These are phyloP conservation scores for Atherinomorus stipes DNA, from an alignment of 2,113 vertebrate species.

Conservation along the genomic window DNA sequence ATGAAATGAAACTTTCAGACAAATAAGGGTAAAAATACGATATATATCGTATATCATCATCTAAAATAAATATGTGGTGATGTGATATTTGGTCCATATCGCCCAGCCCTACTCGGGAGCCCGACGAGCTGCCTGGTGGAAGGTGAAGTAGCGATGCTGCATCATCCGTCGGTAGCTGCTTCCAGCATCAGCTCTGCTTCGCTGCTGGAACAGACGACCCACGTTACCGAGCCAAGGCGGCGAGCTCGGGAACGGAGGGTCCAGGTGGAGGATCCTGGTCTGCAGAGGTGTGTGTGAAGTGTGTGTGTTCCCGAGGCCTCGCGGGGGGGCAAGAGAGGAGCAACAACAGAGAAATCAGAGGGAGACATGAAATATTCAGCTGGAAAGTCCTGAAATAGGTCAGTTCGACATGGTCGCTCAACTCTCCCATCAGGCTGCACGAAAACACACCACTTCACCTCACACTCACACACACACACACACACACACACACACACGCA, in stretches of 20 bases:
- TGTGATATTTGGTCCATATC: too few relatives aligned
- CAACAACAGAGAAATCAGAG: conserved; percentile 73
- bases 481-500: not conserved
- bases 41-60: too few relatives aligned
- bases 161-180: not conserved
- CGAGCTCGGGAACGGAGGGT: too few relatives aligned
- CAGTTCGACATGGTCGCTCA: conserved; percentile 45
- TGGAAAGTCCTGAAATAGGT: conserved; percentile 77
- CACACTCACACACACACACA: conserved; percentile 5
- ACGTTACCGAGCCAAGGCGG: conserved; percentile 11
- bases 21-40: too few relatives aligned
- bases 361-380: conserved; percentile 80
- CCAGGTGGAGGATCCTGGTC: conserved; percentile 14
- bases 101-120: too few relatives aligned
- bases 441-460: not conserved
- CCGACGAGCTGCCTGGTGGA: too few relatives aligned
- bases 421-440: not conserved
- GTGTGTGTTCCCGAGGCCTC: conserved; percentile 25
- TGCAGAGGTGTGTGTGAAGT: conserved; percentile 13
- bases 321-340: conserved; percentile 38
- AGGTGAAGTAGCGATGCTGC: too few relatives aligned
- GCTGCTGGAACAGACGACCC: conserved; percentile 13
- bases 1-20: too few relatives aligned
- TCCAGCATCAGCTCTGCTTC: not conserved
- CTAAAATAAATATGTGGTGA: too few relatives aligned